Percentiles rank a stretch among this genome's conserved stretches.
These are phyloP conservation scores for Puntigrus tetrazona DNA, from an alignment of 2,113 vertebrate species.

Conservation along the genomic window DNA sequence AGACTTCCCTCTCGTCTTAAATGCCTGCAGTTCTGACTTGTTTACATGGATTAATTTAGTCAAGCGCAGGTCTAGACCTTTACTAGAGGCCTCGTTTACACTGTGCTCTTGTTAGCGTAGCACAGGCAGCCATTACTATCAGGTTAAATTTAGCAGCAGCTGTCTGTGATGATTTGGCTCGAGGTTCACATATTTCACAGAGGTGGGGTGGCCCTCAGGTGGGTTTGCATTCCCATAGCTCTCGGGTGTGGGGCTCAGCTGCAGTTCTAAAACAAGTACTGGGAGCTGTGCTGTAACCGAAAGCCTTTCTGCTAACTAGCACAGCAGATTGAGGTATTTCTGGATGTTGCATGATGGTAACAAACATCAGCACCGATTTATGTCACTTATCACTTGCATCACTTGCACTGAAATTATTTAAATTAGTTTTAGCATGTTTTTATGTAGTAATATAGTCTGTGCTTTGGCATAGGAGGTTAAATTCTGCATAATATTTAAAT, in stretches of 20 bases:
- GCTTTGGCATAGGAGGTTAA: neutral
- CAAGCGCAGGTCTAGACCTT: slow-evolving; percentile 33
- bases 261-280: slow-evolving; percentile 22
- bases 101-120: slow-evolving; percentile 34
- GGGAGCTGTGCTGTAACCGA: neutral
- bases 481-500: neutral
- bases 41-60: slow-evolving; percentile 60
- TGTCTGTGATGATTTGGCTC: slow-evolving; percentile 52
- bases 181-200: slow-evolving; percentile 45
- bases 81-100: slow-evolving; percentile 20
- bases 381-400: neutral
- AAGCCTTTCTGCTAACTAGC: slow-evolving; percentile 4
- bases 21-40: slow-evolving; percentile 40
- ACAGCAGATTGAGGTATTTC: neutral
- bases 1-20: slow-evolving; percentile 40
- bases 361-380: neutral
- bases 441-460: neutral
- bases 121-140: slow-evolving; percentile 49
- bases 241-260: slow-evolving; percentile 17
- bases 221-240: slow-evolving; percentile 31
- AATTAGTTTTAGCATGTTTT: neutral
- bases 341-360: neutral
- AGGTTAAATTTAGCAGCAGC: slow-evolving; percentile 60
- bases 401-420: neutral
- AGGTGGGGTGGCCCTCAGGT: slow-evolving; percentile 49